Evolutionary conservation across 2,797 vertebrate species (phyloP).

Genomic region (Alosa sapidissima): DNA sequence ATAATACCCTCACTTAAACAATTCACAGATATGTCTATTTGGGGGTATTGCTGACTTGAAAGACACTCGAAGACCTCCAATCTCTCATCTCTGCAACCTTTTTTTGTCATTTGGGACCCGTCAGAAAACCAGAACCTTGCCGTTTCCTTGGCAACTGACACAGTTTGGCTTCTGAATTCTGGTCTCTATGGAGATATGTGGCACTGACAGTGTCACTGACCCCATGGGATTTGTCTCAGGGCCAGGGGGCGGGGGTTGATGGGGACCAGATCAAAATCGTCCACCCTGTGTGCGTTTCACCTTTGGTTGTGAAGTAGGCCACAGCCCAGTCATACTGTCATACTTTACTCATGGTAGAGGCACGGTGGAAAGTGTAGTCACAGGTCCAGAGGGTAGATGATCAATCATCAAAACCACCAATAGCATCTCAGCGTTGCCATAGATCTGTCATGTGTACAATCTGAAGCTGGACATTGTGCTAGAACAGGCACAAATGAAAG

Average conservation of each 20-base stretch:
- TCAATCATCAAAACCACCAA: no score
- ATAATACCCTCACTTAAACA: no score
- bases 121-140: not conserved
- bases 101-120: not conserved
- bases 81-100: not conserved
- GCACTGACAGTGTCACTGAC: slow-evolving; percentile 28
- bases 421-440: no score
- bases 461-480: not conserved
- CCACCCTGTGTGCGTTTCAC: not conserved
- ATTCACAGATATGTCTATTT: no score
- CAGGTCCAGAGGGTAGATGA: no score
- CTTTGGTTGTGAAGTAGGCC: no score
- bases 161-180: not conserved
- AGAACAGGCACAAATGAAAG: not conserved
- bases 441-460: no score
- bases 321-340: no score
- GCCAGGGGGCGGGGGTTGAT: not conserved
- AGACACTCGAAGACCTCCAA: not conserved
- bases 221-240: slow-evolving; percentile 17
- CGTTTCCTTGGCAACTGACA: slow-evolving; percentile 34
- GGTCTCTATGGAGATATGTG: slow-evolving; percentile 30
- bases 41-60: no score
- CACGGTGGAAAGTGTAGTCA: no score
- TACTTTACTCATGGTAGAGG: no score
- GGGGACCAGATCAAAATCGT: not conserved